Evolutionary conservation across 2,888 invertebrate genomes (phyloP).

Genomic region (Acronicta leporina): DNA sequence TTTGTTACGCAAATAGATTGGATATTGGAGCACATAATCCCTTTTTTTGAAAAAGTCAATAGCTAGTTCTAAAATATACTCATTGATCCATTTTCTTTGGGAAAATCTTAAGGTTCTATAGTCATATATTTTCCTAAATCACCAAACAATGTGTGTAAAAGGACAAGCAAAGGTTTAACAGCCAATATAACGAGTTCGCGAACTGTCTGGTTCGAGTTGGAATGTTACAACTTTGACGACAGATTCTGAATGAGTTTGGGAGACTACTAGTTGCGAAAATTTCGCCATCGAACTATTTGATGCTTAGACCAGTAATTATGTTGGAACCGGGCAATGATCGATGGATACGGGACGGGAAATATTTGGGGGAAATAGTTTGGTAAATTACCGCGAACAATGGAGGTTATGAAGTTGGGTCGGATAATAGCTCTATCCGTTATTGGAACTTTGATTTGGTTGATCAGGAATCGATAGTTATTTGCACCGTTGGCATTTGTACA

Average conservation of each 20-base stretch:
- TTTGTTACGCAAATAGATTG: too few species aligned
- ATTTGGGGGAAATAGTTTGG: constrained; percentile 32
- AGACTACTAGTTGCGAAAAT: constrained; percentile 51
- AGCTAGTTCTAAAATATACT: not conserved
- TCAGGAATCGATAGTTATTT: not conserved
- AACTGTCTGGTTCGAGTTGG: constrained; percentile 67
- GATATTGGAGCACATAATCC: too few species aligned
- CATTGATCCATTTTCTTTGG: not conserved
- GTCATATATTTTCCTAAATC: constrained; percentile 5
- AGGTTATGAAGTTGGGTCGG: constrained; percentile 17
- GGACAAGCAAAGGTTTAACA: constrained; percentile 62
- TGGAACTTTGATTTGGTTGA: constrained; percentile 16
- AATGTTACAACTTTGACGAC: constrained; percentile 74
- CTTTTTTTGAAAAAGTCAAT: too few species aligned
- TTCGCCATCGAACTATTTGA: constrained; percentile 65
- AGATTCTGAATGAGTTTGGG: constrained; percentile 66
- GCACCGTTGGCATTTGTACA: not conserved
- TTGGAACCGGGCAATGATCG: constrained; percentile 15
- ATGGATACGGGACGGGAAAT: constrained; percentile 8
- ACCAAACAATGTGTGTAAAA: constrained; percentile 46
- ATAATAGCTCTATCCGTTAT: constrained; percentile 22
- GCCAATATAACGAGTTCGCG: constrained; percentile 71
- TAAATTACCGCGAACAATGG: constrained; percentile 53
- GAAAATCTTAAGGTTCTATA: not conserved
- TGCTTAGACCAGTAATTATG: constrained; percentile 37